Evolutionary conservation across 2,113 vertebrate genomes (phyloP).

Genomic region (Corydoras sp.): DNA sequence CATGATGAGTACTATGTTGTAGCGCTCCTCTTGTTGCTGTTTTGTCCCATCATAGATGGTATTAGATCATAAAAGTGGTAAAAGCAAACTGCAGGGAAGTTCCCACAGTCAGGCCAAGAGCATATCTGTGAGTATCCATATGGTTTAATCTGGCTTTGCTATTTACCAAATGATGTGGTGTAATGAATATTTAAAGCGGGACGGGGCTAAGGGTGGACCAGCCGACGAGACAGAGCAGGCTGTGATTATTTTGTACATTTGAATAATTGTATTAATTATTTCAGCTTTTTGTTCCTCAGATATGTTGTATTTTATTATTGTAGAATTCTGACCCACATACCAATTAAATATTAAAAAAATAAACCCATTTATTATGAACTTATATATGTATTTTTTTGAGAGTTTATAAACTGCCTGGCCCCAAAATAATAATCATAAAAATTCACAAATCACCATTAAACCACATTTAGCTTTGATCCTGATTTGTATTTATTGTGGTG

Average conservation of each 20-base stretch:
- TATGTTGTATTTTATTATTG: conserved; percentile 55
- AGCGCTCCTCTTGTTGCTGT: conserved; percentile 10
- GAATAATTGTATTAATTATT: conserved; percentile 47
- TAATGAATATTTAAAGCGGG: conserved; percentile 9
- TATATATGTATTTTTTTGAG: neutral
- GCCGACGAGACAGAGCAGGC: conserved; percentile 23
- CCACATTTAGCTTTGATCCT: too few species aligned
- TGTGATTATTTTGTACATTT: conserved; percentile 51
- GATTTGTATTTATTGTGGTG: too few species aligned
- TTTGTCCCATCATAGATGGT: conserved; percentile 1
- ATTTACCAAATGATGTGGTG: neutral
- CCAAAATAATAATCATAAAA: too few species aligned
- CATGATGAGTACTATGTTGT: neutral
- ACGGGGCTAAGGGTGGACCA: conserved; percentile 25
- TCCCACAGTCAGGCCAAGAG: neutral
- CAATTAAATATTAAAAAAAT: conserved; percentile 50
- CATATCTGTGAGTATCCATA: neutral
- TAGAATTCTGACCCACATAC: conserved; percentile 44
- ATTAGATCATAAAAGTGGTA: conserved; percentile 3
- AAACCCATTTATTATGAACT: conserved; percentile 53
- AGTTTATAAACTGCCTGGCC: too few species aligned
- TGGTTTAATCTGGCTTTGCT: conserved; percentile 11
- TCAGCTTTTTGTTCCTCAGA: conserved; percentile 33
- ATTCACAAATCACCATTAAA: too few species aligned
- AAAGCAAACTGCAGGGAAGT: neutral